Evolutionary conservation across 2,797 vertebrate genomes (phyloP).

Genomic region (Halcyon chelicuti): DNA sequence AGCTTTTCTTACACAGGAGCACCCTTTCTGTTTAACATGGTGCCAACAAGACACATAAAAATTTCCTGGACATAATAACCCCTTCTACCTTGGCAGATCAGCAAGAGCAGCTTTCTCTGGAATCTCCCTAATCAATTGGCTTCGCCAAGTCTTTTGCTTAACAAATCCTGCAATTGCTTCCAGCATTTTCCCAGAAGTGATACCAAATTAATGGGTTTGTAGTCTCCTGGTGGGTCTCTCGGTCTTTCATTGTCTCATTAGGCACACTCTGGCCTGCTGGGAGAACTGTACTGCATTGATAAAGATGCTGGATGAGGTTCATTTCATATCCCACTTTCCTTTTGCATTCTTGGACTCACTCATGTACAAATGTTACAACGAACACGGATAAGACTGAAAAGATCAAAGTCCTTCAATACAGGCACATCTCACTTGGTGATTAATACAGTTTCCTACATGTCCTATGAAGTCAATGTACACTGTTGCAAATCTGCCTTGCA

Average conservation of each 20-base stretch:
- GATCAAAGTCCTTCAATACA: constrained; percentile 15
- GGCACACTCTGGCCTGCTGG: constrained; percentile 26
- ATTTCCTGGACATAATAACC: constrained; percentile 51
- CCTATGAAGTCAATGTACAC: neutral
- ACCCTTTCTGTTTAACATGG: neutral
- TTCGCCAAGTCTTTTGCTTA: constrained; percentile 71
- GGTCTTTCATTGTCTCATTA: constrained; percentile 62
- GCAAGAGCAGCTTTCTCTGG: constrained; percentile 69
- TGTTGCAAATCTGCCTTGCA: neutral
- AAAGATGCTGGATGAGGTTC: constrained; percentile 64
- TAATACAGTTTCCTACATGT: constrained; percentile 16
- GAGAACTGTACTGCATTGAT: constrained; percentile 57
- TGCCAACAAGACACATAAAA: neutral
- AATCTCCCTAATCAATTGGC: constrained; percentile 74
- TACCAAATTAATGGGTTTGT: constrained; percentile 72
- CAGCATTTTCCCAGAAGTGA: constrained; percentile 68
- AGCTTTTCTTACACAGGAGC: neutral
- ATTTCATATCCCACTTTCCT: constrained; percentile 49
- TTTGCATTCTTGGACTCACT: neutral
- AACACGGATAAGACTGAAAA: constrained; percentile 7
- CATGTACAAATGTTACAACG: neutral
- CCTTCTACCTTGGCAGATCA: constrained; percentile 61
- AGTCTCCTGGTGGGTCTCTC: constrained; percentile 55
- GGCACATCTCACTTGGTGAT: neutral
- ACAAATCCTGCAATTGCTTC: constrained; percentile 67